Base-by-base conservation (phyloP, 2,888 invertebrate genomes). In the Megaustenia siamemsis region DNA sequence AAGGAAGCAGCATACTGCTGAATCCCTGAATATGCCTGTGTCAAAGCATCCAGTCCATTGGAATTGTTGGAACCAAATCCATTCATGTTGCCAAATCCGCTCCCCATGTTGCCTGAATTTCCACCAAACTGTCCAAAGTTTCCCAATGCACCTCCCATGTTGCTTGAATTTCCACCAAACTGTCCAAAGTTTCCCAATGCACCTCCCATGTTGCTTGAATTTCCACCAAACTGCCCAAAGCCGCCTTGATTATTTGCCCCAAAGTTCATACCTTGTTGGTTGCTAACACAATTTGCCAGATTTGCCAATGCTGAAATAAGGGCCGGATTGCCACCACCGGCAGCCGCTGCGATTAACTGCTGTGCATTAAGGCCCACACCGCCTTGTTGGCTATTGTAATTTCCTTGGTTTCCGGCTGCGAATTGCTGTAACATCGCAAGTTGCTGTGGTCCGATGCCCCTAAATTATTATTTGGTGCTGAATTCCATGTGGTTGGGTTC, bases 401-500 rank as follows among this genome's bases (percentile, higher is more conserved):
- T 63, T 12, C 76, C 80, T 68, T 69, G 38, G 38, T 83, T 85
- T 53, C 73, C 83, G 3, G 81, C 79, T 69, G 87, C 77, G 63
- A 86, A 79, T 82, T 87, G 87, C 71, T 87, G 87, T 73, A 87
- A 77, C 82, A 87, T 95, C 88, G 95, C 93, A 88, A 95, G 93
- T 91, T 95, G 96, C 93, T 96, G 96, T 86, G 96, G 96, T 85
- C 95, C 95, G 80, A 88, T 63, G 93, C 91, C 77, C 93, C 92
- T 92, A 93, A 88, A 83, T 97, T 95, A 32, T 45, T 96, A 90
- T 96, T 97, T 12, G n/a, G n/a, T n/a, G n/a, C n/a, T n/a, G n/a
- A n/a, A n/a, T 32, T 32, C 96, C 97, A 98, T 69, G 98, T 95
- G 94, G 96, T 97, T 79, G 97, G 96, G 93, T 97, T 98, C 95